Evolutionary conservation across 92 coral and sea anemone species (phyloP), one percentile per base, ranked within the genome.

Genomic region (Epizoanthus fatuus): DNA sequence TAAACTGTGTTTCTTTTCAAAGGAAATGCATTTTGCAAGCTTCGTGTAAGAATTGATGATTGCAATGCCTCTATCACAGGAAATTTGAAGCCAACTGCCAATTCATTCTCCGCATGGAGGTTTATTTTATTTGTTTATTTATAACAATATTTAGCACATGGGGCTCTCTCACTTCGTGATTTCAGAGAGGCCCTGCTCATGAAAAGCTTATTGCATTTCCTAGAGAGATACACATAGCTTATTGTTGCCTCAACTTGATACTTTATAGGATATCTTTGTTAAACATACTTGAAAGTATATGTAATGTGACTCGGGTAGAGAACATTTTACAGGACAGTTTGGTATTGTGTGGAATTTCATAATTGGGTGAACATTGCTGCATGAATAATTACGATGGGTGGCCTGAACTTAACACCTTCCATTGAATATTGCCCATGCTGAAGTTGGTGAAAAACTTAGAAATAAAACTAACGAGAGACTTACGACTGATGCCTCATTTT

Each of bases 281-380:
- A 5, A 2, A 10, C 22, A 20, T 37, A 62, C 37, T 5, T 20
- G 38, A 20, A 4, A 29, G 45, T n/a, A 51, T 10, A 7, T 42
- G 55, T 69, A 42, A 14, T 70, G 4, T 42, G 57, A 70, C 39
- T 70, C 49, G 7, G 57, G 10, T 70, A 45, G 45, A 42, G 20
- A 16, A 22, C 19, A 37, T 44, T 45, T 70, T 45, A 37, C 75
- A 45, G 75, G 37, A 45, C 17, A 17, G 11, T 44, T 70, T 70
- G 75, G 32, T 42, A 17, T 40, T 70, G 75, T 45, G 75, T 70
- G 58, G 75, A 44, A 49, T 16, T 70, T 70, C 15, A 47, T 70
- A 70, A 45, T 70, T 32, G 75, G 75, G 37, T 45, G 32, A 70
- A 42, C 56, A 16, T 69, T 69, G 56, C 57, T 70, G 7, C 14